Evolutionary conservation across 1,140 invertebrate genomes (phyloP).

Genomic region (Eupristina koningsbergeri): DNA sequence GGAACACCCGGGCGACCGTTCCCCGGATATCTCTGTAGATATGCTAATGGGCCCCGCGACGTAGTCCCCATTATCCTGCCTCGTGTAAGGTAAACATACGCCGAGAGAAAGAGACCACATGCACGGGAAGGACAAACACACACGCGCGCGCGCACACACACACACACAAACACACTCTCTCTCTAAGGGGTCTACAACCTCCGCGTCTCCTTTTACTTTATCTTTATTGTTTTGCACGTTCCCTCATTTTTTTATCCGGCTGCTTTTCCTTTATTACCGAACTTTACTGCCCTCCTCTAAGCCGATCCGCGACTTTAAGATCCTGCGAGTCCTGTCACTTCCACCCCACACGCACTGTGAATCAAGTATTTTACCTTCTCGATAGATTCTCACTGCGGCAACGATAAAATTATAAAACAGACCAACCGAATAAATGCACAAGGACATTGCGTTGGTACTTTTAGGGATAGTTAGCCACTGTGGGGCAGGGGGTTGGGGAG

Average conservation of each 20-base stretch:
- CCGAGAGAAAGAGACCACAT: neutral
- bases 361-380: too few species aligned
- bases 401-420: too few species aligned
- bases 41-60: conserved; percentile 48
- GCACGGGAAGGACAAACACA: neutral
- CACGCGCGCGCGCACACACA: neutral
- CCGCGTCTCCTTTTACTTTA: neutral
- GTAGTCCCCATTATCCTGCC: conserved; percentile 35
- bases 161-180: neutral
- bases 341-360: too few species aligned
- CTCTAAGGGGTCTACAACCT: conserved; percentile 34
- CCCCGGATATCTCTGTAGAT: conserved; percentile 50
- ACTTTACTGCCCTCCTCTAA: too few species aligned
- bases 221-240: conserved; percentile 34
- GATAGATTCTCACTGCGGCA: neutral
- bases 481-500: neutral
- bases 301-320: neutral
- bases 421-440: too few species aligned
- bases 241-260: neutral
- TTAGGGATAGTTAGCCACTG: neutral
- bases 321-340: too few species aligned
- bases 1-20: neutral
- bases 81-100: conserved; percentile 21
- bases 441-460: neutral
- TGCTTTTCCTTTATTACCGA: neutral